Conservation (phyloP, 2,888 invertebrate genomes). For the Copidosoma aretas region DNA sequence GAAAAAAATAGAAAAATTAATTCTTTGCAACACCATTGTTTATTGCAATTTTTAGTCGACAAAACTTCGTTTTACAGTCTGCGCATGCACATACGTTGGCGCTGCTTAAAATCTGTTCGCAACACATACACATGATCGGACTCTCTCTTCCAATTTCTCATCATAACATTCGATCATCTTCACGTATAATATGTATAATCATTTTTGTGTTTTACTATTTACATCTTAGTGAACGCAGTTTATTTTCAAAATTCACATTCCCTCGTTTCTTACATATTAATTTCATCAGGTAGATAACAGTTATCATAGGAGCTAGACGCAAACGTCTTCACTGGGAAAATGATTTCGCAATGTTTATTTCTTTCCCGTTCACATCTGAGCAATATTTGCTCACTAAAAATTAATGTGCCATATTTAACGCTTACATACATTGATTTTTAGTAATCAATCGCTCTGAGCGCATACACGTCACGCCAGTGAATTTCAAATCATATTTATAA, state of each 20-base stretch:
- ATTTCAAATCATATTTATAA: no score
- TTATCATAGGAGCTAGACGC: constrained; percentile 47
- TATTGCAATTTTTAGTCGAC: no score
- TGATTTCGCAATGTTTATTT: constrained; percentile 41
- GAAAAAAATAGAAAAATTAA: constrained; percentile 31
- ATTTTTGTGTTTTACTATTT: constrained; percentile 55
- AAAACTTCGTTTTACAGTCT: no score
- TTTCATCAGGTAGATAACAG: constrained; percentile 54
- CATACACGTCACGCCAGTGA: constrained; percentile 45
- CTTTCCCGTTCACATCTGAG: constrained; percentile 51
- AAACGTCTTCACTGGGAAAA: constrained; percentile 56
- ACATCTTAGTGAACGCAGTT: constrained; percentile 54
- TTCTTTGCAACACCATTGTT: no score
- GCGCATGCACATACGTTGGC: constrained; percentile 44
- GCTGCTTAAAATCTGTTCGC: constrained; percentile 45
- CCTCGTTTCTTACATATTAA: constrained; percentile 38
- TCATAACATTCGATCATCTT: constrained; percentile 47
- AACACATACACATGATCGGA: constrained; percentile 9
- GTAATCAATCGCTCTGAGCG: constrained; percentile 38
- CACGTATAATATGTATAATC: constrained; percentile 46
- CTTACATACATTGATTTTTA: constrained; percentile 60
- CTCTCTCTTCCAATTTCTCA: constrained; percentile 29
- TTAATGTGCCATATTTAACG: constrained; percentile 54
- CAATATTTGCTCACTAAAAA: constrained; percentile 54
- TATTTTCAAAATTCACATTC: constrained; percentile 43